Evolutionary conservation across 2,888 invertebrate genomes (phyloP).

Genomic region (Calameuta idolon): DNA sequence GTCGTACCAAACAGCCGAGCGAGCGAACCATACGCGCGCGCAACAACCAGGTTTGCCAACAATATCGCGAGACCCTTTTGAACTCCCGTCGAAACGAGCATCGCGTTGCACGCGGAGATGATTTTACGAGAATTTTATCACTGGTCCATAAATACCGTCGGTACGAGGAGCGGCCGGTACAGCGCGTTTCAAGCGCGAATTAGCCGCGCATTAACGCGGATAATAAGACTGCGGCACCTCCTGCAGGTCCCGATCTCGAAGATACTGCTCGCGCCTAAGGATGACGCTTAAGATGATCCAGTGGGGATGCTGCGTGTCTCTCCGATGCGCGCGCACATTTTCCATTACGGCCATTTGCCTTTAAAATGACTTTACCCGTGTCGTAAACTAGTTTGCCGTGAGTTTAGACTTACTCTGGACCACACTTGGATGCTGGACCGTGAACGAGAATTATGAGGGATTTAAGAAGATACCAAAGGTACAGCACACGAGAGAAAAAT

Average conservation of each 20-base stretch:
- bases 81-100: neutral
- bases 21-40: slow-evolving; percentile 11
- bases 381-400: too few relatives aligned
- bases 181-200: slow-evolving; percentile 13
- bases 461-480: neutral
- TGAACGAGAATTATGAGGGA: neutral
- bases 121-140: slow-evolving; percentile 36
- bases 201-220: slow-evolving; percentile 10
- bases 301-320: neutral
- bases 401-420: too few relatives aligned
- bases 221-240: slow-evolving; percentile 6
- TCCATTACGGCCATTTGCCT: neutral
- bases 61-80: too few relatives aligned
- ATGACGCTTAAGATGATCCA: neutral
- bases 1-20: slow-evolving; percentile 30
- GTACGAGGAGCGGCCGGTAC: slow-evolving; percentile 10
- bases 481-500: too few relatives aligned
- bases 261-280: neutral
- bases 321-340: neutral
- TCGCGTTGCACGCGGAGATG: neutral
- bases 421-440: too few relatives aligned
- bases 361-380: too few relatives aligned
- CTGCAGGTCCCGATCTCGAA: neutral
- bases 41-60: too few relatives aligned
- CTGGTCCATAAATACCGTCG: slow-evolving; percentile 25